Base-by-base conservation (phyloP, 2,888 invertebrate genomes). In the Esperia sulphurella region DNA sequence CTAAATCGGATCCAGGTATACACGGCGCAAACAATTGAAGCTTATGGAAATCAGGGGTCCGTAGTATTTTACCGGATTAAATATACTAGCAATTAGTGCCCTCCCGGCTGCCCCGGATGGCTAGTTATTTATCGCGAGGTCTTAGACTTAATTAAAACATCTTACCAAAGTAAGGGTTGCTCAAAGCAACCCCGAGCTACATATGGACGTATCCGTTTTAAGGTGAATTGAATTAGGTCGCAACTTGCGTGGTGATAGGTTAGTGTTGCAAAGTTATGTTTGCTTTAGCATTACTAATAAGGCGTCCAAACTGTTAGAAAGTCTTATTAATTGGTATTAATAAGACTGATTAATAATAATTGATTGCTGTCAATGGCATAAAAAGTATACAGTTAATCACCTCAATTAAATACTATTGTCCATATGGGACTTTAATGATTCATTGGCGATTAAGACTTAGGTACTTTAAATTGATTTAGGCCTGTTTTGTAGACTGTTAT, bases 91-190 rank as follows among this genome's bases (percentile, higher is more conserved):
- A 86, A 89, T 87, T 87, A 87, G 86, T 84, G 79, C 75, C 72
- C 74, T 69, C 77, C 81, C 71, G 65, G 73, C 70, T 59, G 61
- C 51, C 72, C 72, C 69, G 71, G 65, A 68, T 58, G 63, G 71
- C 75, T 74, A 81, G 83, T 85, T 86, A 84, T 86, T 88, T 88
- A 87, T 86, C 75, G 83, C 78, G 65, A 80, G 82, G 81, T 75
- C 84, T 85, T 77, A 81, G 82, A 81, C 83, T 87, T 89, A 88
- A 89, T 89, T 88, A 87, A 88, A 88, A 84, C 80, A 84, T 83
- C 85, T 85, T 83, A 83, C 21, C 21, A 21, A 21, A 21, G 21
- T 21, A 21, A 21, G 21, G 21, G 21, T 21, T 21, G 21, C 82
- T 82, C 81, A 80, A 79, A 80, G 73, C 75, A 69, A 68, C 71